phyloP scores from a whole-genome alignment of 2,797 vertebrate genomes.

The Oryzias sinensis region DNA sequence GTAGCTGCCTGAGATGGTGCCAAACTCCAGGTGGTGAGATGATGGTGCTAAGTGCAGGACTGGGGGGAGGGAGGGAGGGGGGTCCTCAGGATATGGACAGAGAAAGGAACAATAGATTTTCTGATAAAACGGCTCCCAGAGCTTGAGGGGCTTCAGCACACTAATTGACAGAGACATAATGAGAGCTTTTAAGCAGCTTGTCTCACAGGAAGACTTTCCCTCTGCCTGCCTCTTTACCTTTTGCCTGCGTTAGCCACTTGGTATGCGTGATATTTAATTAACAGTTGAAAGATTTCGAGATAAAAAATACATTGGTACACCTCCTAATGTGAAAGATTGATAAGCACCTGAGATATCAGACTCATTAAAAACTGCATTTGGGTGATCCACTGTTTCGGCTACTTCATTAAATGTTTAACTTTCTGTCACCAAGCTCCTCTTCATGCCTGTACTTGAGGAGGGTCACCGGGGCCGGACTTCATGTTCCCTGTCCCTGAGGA shows the following conservation, averaged over 20 bases:
- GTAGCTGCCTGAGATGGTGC: conserved; percentile 34
- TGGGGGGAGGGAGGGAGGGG: not conserved
- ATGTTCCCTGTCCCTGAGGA: no score
- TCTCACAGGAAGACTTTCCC: conserved; percentile 19
- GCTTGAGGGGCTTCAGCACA: conserved; percentile 34
- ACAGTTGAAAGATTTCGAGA: not conserved
- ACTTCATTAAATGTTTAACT: no score
- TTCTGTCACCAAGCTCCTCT: no score
- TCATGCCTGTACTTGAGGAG: no score
- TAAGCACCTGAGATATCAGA: not conserved
- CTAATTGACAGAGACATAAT: conserved; percentile 65
- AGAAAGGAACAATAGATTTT: conserved; percentile 42
- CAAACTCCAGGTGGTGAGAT: not conserved
- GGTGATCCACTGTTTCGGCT: no score
- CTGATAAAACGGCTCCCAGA: conserved; percentile 42
- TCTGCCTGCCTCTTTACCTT: conserved; percentile 7
- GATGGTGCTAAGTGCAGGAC: not conserved
- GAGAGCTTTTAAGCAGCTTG: conserved; percentile 36
- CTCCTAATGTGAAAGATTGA: not conserved
- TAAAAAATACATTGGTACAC: conserved; percentile 6
- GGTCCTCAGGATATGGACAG: conserved; percentile 38
- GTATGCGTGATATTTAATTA: conserved; percentile 14
- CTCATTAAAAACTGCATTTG: no score
- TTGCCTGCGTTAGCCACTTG: conserved; percentile 12
- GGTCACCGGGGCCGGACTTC: no score